Evolutionary conservation across 2,888 invertebrate species (phyloP), one percentile per base, ranked within the genome.

Genomic region (Agrotis clavis): DNA sequence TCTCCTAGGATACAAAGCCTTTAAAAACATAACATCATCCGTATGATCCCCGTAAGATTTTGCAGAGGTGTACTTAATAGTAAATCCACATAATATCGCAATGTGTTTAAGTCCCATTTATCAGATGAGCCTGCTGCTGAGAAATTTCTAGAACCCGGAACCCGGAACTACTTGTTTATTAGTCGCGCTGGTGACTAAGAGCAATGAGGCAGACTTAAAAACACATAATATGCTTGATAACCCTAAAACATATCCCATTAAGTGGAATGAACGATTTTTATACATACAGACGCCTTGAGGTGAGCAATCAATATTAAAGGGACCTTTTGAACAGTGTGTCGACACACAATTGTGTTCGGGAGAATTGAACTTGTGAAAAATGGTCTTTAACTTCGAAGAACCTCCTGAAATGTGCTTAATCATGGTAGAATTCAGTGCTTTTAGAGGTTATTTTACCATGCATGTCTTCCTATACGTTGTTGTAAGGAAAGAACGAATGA

Each of bases 201-300:
- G 35, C 35, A 14, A n/a, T n/a, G n/a, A 21, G 4, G 25, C 48
- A 35, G 35, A 53, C 14, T 47, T 48, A 41, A 69, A 74, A 25
- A 48, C 13, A 14, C n/a, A 47, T 3, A 4, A 51, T 16, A 45
- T 9, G n/a, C n/a, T 66, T 67, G 85, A 84, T 83, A 78, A 77
- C 83, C 85, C 83, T 88, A 86, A 64, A 79, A 81, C 78, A 76
- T 67, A 81, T 71, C 51, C 86, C 78, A 86, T 89, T 86, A 89
- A 87, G 85, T 84, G 82, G 79, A 88, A 88, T 86, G 88, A 87
- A 87, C 82, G 85, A 87, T 85, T 89, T 86, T 89, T 89, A 88
- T 86, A 87, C 79, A 87, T 88, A 79, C 89, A 89, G 85, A 85
- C 82, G 79, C 74, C 84, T 82, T 74, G 74, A 81, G 83, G 78